Base-by-base conservation (phyloP, 1,140 invertebrate species). In the Cotesia glomerata region DNA sequence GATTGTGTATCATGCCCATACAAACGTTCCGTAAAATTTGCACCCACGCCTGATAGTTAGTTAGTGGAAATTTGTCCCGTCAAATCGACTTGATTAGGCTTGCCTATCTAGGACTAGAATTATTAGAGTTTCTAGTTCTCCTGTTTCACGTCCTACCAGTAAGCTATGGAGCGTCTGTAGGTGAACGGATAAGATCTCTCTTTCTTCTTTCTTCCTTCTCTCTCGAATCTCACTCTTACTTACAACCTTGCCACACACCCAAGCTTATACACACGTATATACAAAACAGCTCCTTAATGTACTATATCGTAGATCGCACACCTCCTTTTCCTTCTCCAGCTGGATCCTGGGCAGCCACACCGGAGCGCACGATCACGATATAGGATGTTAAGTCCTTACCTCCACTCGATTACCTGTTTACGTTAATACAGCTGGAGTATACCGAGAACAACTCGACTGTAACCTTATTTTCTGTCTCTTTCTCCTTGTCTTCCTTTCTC, bases 391-490 rank as follows among this genome's bases (percentile, higher is more conserved):
- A 45, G 56, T 69, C 65, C 56, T 26, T 26, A 26, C 26, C 26
- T 26, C 26, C 26, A 26, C 26, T 65, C 63, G n/a, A 45, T 70
- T 59, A 64, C 26, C n/a, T 56, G 16, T 45, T 26, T 26, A 26
- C 26, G 26, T 26, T 26, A 26, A 26, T 26, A 26, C 26, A 26
- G 26, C 26, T 72, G 18, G 59, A 70, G 72, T 76, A 26, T 81
- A 81, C 66, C 72, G 61, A 39, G 77, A 75, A 77, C 26, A 26
- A 26, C 26, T 75, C 34, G 76, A 80, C 77, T 45, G 5, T 45
- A 45, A 11, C 77, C 76, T 79, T 75, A 78, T 66, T 76, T 76
- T 74, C 72, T 75, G 70, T 69, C 73, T 71, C 72, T 26, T 26
- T 26, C 26, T 26, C 3, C 26, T 26, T 26, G 26, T 26, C 26